A percentile compares a stretch with the other conserved stretches of the same genome.
Conservation (phyloP, 2,888 invertebrate species). For the Cosmorhoe ocellata region DNA sequence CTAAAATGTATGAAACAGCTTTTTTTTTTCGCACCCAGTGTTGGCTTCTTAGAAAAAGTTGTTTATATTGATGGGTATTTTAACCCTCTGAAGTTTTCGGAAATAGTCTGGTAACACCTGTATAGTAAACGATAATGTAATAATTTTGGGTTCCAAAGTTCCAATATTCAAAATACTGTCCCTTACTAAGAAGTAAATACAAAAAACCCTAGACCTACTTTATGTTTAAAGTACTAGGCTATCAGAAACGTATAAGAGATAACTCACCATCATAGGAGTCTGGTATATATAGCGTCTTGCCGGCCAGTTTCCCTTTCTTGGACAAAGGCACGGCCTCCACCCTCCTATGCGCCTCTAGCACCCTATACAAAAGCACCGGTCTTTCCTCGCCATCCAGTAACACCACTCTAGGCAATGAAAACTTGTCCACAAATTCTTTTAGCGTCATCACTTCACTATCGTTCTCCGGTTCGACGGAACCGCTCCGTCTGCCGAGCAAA, state of each 20-base stretch:
- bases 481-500: constrained; percentile 65
- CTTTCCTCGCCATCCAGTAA: constrained; percentile 80
- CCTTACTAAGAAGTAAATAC: too few species aligned
- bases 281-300: constrained; percentile 84
- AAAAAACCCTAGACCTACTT: too few species aligned
- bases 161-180: too few species aligned
- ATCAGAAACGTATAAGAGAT: constrained; percentile 15
- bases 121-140: too few species aligned
- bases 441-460: constrained; percentile 77
- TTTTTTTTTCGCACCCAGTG: too few species aligned
- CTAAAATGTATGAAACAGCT: too few species aligned
- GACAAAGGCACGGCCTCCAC: constrained; percentile 84
- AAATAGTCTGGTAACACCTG: too few species aligned
- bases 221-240: constrained; percentile 18
- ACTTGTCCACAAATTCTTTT: constrained; percentile 84
- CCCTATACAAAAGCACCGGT: constrained; percentile 84
- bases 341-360: constrained; percentile 83
- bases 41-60: too few species aligned
- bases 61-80: too few species aligned
- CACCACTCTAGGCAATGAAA: constrained; percentile 84
- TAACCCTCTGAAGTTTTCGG: too few species aligned
- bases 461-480: constrained; percentile 73
- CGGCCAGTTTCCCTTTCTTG: constrained; percentile 81
- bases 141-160: too few species aligned
- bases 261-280: constrained; percentile 86